These are phyloP conservation scores for Paramacrobiotus metropolitanus DNA, from an alignment of 1,140 invertebrate species.

Conservation along the genomic window DNA sequence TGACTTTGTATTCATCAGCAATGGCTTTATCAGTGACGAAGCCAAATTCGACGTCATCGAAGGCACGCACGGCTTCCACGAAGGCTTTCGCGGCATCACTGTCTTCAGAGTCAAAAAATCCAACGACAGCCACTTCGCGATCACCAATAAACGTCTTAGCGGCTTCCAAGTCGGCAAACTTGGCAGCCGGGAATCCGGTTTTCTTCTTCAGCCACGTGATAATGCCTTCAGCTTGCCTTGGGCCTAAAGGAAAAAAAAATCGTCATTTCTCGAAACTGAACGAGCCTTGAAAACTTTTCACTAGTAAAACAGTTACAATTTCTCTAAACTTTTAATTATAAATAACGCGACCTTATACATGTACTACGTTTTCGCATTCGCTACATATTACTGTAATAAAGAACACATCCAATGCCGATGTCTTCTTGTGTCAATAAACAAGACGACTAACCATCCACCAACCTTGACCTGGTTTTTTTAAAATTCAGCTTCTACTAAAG, in stretches of 20 bases:
- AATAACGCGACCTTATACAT: too few relatives aligned
- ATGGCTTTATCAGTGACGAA: slow-evolving; percentile 51
- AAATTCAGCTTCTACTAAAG: too few relatives aligned
- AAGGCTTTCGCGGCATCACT: slow-evolving; percentile 57
- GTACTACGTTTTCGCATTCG: too few relatives aligned
- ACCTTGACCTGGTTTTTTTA: too few relatives aligned
- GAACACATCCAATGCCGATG: too few relatives aligned
- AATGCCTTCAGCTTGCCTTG: slow-evolving; percentile 71
- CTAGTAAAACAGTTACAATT: too few relatives aligned
- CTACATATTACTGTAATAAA: too few relatives aligned
- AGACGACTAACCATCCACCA: too few relatives aligned
- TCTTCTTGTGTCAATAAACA: too few relatives aligned
- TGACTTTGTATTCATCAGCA: slow-evolving; percentile 43
- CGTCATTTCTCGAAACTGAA: too few relatives aligned
- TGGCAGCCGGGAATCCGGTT: slow-evolving; percentile 46
- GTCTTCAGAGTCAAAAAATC: slow-evolving; percentile 71
- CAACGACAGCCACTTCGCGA: slow-evolving; percentile 56
- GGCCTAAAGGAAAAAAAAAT: slow-evolving; percentile 33
- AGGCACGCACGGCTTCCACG: slow-evolving; percentile 42
- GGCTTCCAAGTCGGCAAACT: slow-evolving; percentile 46
- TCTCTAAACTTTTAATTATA: too few relatives aligned
- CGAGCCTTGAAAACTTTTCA: too few relatives aligned
- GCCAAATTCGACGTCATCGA: slow-evolving; percentile 73
- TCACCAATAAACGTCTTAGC: slow-evolving; percentile 56
- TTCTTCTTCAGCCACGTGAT: slow-evolving; percentile 85